Conservation (phyloP, 2,797 vertebrate genomes). For the Tolypeutes matacus region DNA sequence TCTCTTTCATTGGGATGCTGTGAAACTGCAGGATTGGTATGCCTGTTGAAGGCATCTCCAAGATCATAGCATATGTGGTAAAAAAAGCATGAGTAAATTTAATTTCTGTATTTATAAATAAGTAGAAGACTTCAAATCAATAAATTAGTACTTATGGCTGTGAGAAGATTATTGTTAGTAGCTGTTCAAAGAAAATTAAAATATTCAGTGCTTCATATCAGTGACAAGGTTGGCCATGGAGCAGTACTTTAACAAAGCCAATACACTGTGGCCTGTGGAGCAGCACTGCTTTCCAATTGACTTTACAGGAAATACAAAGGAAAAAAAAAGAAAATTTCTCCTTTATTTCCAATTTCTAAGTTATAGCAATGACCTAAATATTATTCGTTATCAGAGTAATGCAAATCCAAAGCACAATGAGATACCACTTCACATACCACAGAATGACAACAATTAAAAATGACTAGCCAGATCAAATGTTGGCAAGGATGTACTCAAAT, state of each 20-base stretch:
- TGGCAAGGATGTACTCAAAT: background rate
- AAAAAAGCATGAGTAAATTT: background rate
- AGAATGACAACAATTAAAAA: slow-evolving; percentile 10
- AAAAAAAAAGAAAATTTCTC: background rate
- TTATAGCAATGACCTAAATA: background rate
- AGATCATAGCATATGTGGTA: background rate
- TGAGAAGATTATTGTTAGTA: slow-evolving; percentile 26
- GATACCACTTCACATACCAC: background rate
- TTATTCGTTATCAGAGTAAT: background rate
- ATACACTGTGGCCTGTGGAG: background rate
- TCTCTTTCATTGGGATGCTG: background rate
- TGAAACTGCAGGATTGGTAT: background rate
- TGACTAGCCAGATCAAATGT: background rate
- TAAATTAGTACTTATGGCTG: background rate
- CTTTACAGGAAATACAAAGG: background rate
- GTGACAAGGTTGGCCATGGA: background rate
- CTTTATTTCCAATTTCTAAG: background rate
- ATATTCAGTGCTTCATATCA: background rate
- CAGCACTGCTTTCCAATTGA: background rate
- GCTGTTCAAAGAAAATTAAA: slow-evolving; percentile 36
- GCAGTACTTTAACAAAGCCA: background rate
- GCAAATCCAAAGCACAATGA: slow-evolving; percentile 28
- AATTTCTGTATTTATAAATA: slow-evolving; percentile 59
- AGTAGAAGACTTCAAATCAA: background rate
- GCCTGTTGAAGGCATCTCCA: background rate